These are phyloP conservation scores for Lepus americanus DNA, from an alignment of 2,113 vertebrate species.

Conservation along the genomic window DNA sequence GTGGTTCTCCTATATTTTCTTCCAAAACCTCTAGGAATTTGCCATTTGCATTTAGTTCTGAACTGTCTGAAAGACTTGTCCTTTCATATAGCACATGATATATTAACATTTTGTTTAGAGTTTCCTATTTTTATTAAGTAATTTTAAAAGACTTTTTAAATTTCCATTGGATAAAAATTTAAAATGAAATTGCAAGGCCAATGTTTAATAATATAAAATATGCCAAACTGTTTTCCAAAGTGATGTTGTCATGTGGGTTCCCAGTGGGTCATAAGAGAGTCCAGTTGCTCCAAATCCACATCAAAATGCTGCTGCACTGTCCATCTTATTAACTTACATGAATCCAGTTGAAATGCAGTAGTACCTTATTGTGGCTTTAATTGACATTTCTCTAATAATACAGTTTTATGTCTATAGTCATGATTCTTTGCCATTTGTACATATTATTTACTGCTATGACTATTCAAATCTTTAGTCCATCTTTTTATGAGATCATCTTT, in stretches of 20 bases:
- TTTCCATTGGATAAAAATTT: neutral
- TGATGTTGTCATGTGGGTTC: neutral
- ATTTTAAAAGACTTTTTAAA: neutral
- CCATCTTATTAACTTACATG: neutral
- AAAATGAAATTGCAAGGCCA: neutral
- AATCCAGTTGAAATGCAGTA: neutral
- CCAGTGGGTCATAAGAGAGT: neutral
- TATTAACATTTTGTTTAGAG: neutral
- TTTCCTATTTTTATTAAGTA: neutral
- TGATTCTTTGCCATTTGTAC: neutral
- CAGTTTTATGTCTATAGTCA: neutral
- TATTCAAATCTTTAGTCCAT: neutral
- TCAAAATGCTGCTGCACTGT: neutral
- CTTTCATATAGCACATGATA: neutral
- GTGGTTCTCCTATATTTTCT: neutral
- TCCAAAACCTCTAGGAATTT: neutral
- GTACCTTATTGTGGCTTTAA: neutral
- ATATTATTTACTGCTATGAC: neutral
- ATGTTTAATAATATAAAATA: neutral
- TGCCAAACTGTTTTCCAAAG: neutral
- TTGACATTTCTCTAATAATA: neutral
- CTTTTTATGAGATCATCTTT: neutral
- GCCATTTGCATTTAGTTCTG: neutral
- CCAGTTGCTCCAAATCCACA: neutral
- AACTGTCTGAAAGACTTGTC: neutral